A percentile compares a stretch with the other conserved stretches of the same genome.
Conservation (phyloP, 35 echinoderm and acorn worm species). For the Stichopus chloronotus region DNA sequence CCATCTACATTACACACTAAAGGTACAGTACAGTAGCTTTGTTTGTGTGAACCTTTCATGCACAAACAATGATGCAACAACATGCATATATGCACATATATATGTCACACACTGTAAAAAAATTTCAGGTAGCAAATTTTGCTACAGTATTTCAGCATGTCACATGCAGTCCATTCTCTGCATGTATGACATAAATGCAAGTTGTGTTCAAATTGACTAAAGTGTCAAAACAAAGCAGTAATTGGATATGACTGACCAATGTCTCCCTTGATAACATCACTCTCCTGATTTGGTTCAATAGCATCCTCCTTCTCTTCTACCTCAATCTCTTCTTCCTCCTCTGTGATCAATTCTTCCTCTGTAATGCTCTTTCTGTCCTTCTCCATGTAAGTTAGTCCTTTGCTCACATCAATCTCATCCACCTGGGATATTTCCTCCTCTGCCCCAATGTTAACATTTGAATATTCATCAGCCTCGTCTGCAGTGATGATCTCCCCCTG, state of each 20-base stretch:
- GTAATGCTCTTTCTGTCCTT: conserved; percentile 45
- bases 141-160: too few species aligned
- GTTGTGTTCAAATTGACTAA: too few species aligned
- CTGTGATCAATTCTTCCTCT: conserved; percentile 11
- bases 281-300: not conserved
- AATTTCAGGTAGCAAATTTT: too few species aligned
- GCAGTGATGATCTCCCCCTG: conserved; percentile 57
- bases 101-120: too few species aligned
- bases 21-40: too few species aligned
- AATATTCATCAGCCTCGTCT: conserved; percentile 55
- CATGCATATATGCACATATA: too few species aligned
- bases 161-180: too few species aligned
- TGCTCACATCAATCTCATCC: conserved; percentile 54
- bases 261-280: conserved; percentile 44
- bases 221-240: too few species aligned
- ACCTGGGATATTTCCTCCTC: conserved; percentile 29
- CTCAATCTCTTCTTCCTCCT: conserved; percentile 58
- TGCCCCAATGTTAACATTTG: conserved; percentile 49
- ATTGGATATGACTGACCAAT: conserved; percentile 52
- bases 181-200: too few species aligned
- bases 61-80: too few species aligned
- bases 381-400: conserved; percentile 41
- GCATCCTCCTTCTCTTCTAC: conserved; percentile 32
- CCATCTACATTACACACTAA: too few species aligned
- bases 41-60: too few species aligned